These are phyloP conservation scores for Cephus cinctus DNA, from an alignment of 1,140 invertebrate species.

Conservation along the genomic window DNA sequence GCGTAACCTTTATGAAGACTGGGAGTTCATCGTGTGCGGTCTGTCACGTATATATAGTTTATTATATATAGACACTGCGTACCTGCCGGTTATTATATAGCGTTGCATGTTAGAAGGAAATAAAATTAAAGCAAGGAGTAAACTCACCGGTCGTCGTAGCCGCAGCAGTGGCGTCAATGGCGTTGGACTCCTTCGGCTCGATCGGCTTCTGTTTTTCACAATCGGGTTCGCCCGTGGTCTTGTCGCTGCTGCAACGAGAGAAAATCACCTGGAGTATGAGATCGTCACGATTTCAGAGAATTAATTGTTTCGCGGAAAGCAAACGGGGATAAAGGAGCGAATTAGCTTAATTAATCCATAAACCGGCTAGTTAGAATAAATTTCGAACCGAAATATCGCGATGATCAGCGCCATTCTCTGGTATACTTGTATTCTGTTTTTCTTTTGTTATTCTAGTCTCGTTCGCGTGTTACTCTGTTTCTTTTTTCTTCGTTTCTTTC, in stretches of 20 bases:
- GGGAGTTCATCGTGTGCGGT: constrained; percentile 9
- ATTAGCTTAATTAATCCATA: too few species aligned
- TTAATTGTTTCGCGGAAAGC: constrained; percentile 1
- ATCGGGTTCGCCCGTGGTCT: constrained; percentile 19
- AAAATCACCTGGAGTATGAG: constrained; percentile 10
- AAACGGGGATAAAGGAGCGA: constrained; percentile 3
- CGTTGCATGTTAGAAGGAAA: neutral
- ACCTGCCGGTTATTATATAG: constrained; percentile 1
- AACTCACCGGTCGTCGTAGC: constrained; percentile 29
- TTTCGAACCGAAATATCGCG: too few species aligned
- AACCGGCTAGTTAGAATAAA: too few species aligned
- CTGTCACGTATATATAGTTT: constrained; percentile 10
- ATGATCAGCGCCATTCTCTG: too few species aligned
- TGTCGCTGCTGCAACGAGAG: constrained; percentile 23
- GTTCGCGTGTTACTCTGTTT: too few species aligned
- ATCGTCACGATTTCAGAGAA: too few species aligned
- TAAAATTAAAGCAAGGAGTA: too few species aligned
- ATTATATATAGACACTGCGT: too few species aligned
- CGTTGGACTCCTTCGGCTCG: constrained; percentile 12
- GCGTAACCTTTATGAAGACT: constrained; percentile 33
- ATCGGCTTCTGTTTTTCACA: constrained; percentile 4
- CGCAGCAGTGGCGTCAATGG: constrained; percentile 11
- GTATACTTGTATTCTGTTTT: too few species aligned
- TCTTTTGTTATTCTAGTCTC: too few species aligned
- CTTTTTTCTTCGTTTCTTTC: neutral